Evolutionary conservation across 2,888 invertebrate species (phyloP).

Genomic region (Pegoplata infirma): DNA sequence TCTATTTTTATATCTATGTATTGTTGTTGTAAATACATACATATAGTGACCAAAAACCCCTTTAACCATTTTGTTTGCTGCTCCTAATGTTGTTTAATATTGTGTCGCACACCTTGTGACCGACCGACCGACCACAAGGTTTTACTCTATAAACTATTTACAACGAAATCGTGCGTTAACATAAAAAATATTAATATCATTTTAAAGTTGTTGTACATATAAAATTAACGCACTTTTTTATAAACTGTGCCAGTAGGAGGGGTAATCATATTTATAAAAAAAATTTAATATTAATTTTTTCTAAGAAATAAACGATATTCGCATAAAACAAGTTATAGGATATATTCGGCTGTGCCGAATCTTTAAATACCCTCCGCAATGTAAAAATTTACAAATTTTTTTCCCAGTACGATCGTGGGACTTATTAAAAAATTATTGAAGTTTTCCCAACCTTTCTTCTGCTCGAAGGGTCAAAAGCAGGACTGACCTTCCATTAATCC

Average conservation of each 20-base stretch:
- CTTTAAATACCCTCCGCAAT: too few relatives aligned
- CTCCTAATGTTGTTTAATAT: slow-evolving; percentile 5
- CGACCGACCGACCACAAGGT: too few relatives aligned
- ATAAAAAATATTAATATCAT: too few relatives aligned
- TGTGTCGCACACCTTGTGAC: slow-evolving; percentile 38
- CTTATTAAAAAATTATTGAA: too few relatives aligned
- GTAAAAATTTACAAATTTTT: too few relatives aligned
- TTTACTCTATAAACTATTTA: slow-evolving; percentile 27
- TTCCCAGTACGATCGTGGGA: too few relatives aligned
- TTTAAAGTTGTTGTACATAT: slow-evolving; percentile 22
- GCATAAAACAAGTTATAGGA: too few relatives aligned
- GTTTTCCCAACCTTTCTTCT: too few relatives aligned
- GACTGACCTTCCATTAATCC: too few relatives aligned
- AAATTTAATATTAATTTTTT: neutral
- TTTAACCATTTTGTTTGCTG: slow-evolving; percentile 15
- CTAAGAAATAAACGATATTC: neutral
- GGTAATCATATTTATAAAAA: slow-evolving; percentile 30
- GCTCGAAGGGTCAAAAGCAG: too few relatives aligned
- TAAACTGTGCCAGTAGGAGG: slow-evolving; percentile 47
- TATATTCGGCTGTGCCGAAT: too few relatives aligned
- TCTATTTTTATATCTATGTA: too few relatives aligned
- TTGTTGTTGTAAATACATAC: neutral
- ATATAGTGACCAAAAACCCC: neutral
- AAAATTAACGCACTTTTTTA: slow-evolving; percentile 39
- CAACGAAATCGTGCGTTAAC: slow-evolving; percentile 21